These are phyloP conservation scores for Diglossa cyanea DNA, from an alignment of 2,797 vertebrate species.

Conservation along the genomic window DNA sequence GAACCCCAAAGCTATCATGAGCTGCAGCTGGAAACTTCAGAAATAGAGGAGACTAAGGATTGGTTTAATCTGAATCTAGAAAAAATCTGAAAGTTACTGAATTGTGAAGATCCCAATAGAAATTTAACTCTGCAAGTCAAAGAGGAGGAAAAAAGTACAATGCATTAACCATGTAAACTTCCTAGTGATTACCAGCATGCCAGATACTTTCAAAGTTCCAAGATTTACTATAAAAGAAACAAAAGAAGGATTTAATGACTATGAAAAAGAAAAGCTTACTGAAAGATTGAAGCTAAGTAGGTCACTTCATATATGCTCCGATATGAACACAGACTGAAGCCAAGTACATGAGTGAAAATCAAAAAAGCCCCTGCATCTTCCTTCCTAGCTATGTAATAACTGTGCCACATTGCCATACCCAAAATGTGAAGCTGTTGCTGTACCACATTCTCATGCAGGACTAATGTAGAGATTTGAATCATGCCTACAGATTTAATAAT, in stretches of 20 bases:
- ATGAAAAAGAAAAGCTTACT: background rate
- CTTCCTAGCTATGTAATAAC: background rate
- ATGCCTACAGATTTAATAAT: background rate
- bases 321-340: background rate
- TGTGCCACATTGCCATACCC: background rate
- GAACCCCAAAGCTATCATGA: background rate
- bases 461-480: background rate
- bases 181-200: background rate
- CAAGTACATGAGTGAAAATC: background rate
- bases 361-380: background rate
- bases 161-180: background rate
- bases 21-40: background rate
- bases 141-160: background rate
- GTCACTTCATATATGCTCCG: background rate
- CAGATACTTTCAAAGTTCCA: background rate
- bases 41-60: background rate
- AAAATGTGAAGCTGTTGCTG: background rate
- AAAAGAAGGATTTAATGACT: background rate
- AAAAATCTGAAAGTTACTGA: conserved; percentile 38
- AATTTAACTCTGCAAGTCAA: background rate
- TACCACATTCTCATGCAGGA: background rate
- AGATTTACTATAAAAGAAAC: background rate
- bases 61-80: background rate
- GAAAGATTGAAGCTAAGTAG: background rate
- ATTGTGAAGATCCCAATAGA: conserved; percentile 1